A percentile compares a stretch with the other conserved stretches of the same genome.
phyloP scores from a whole-genome alignment of 1,140 invertebrate species.

The Drosophila athabasca region DNA sequence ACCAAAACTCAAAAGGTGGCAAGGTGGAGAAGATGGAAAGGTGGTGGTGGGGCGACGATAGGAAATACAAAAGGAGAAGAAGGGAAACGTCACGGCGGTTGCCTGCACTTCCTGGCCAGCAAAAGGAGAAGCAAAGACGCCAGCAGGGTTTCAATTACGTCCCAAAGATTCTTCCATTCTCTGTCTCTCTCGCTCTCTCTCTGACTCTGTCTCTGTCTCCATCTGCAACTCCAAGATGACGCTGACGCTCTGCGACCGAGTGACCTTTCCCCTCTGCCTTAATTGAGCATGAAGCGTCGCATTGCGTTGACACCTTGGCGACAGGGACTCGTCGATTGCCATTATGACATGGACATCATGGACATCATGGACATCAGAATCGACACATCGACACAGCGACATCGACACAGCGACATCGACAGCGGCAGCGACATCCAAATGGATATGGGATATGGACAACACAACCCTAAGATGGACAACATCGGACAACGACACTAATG shows the following conservation, averaged over 20 bases:
- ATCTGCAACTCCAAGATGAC: slow-evolving; percentile 13
- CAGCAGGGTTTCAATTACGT: slow-evolving; percentile 62
- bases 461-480: slow-evolving; percentile 44
- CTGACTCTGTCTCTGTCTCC: too few relatives aligned
- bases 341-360: slow-evolving; percentile 10
- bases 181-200: neutral
- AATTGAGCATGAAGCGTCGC: slow-evolving; percentile 75
- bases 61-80: slow-evolving; percentile 39
- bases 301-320: slow-evolving; percentile 52
- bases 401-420: neutral
- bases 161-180: slow-evolving; percentile 29
- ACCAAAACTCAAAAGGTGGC: too few relatives aligned
- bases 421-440: slow-evolving; percentile 23
- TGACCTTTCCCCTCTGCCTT: slow-evolving; percentile 30
- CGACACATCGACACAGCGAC: slow-evolving; percentile 17
- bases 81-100: slow-evolving; percentile 78
- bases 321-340: slow-evolving; percentile 11
- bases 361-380: slow-evolving; percentile 20
- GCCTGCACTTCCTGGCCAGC: slow-evolving; percentile 63
- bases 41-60: slow-evolving; percentile 24
- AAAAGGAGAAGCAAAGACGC: slow-evolving; percentile 31
- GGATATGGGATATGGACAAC: slow-evolving; percentile 35
- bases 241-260: slow-evolving; percentile 5
- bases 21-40: too few relatives aligned
- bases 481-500: slow-evolving; percentile 50